These are phyloP conservation scores for Protobothrops flavoviridis DNA, from an alignment of 2,113 vertebrate species.

Conservation along the genomic window DNA sequence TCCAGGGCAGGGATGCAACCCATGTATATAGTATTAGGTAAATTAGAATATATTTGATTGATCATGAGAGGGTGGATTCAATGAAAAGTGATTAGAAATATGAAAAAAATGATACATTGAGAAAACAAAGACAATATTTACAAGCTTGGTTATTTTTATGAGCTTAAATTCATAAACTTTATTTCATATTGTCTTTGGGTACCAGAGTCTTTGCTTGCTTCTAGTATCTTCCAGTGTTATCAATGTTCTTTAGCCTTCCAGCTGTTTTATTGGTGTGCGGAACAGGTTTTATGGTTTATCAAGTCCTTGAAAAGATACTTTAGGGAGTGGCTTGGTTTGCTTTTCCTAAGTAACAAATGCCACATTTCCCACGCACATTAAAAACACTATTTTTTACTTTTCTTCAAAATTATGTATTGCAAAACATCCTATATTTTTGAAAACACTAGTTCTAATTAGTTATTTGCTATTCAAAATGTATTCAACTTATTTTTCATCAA, in stretches of 20 bases:
- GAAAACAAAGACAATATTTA: background rate
- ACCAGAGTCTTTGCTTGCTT: background rate
- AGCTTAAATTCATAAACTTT: background rate
- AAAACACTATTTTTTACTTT: background rate
- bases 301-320: background rate
- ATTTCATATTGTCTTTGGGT: background rate
- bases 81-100: background rate
- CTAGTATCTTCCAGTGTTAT: background rate
- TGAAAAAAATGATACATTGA: background rate
- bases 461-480: background rate
- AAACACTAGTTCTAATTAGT: background rate
- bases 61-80: background rate
- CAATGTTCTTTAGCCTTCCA: background rate
- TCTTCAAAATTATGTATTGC: background rate
- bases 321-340: background rate
- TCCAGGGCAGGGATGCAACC: background rate
- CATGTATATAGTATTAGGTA: background rate
- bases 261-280: background rate
- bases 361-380: background rate
- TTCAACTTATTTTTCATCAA: background rate
- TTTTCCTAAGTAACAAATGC: background rate
- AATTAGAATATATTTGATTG: background rate
- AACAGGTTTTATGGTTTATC: background rate
- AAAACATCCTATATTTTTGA: background rate
- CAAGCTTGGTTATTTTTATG: background rate